phyloP scores from a whole-genome alignment of 2,113 vertebrate species.

The Zosterops pallidus region DNA sequence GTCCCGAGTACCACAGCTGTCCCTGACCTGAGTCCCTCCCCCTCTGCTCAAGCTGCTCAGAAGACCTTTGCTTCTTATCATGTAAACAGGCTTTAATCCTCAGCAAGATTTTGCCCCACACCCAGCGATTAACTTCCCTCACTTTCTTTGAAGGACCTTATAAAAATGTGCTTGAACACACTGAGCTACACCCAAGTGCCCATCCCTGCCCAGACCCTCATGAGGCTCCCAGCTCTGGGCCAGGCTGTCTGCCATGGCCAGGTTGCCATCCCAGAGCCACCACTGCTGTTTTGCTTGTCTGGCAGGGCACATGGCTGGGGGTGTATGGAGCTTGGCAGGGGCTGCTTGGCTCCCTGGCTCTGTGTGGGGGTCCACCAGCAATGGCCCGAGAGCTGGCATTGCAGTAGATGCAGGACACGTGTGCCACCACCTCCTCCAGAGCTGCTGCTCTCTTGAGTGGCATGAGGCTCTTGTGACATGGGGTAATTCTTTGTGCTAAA shows the following conservation, averaged over 20 bases:
- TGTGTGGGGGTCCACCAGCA: neutral
- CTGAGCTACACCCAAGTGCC: fast-evolving
- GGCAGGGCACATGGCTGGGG: neutral
- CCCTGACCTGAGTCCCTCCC: neutral
- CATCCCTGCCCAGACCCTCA: fast-evolving
- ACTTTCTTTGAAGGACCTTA: neutral
- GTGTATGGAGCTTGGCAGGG: neutral
- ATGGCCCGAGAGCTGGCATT: fast-evolving
- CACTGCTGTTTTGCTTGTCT: fast-evolving
- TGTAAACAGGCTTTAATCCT: constrained; percentile 24
- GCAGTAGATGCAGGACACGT: neutral
- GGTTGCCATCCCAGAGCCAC: neutral
- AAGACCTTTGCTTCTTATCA: neutral
- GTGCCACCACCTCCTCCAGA: fast-evolving
- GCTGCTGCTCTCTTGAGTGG: constrained; percentile 20
- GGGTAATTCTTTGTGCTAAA: constrained; percentile 28
- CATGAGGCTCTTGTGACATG: neutral
- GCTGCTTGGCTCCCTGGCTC: neutral
- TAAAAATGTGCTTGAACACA: fast-evolving
- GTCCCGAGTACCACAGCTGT: neutral
- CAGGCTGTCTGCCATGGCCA: fast-evolving
- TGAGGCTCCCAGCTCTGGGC: neutral
- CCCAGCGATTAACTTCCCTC: neutral
- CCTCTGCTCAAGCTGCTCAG: neutral
- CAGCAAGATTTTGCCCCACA: neutral